These are phyloP conservation scores for Apotomis capreana DNA, from an alignment of 2,888 invertebrate species.

Conservation along the genomic window DNA sequence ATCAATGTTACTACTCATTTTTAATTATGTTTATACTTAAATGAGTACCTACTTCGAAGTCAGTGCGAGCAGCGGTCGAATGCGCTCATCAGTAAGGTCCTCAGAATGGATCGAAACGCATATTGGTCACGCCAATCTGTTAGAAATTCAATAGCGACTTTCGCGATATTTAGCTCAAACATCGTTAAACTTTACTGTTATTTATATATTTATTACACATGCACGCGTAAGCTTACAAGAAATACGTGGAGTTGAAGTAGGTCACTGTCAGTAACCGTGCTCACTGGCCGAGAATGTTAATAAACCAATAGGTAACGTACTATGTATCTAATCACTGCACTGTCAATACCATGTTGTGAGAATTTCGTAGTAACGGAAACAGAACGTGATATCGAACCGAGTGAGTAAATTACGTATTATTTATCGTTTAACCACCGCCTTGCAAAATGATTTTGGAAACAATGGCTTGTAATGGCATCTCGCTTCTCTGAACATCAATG, in stretches of 20 bases:
- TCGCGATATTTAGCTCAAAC: not conserved
- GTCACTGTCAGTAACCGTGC: slow-evolving; percentile 35
- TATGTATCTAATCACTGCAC: slow-evolving; percentile 39
- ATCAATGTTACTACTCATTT: too few species aligned
- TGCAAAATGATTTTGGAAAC: slow-evolving; percentile 71
- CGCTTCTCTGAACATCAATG: slow-evolving; percentile 68
- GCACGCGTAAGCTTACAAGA: slow-evolving; percentile 10
- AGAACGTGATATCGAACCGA: slow-evolving; percentile 51
- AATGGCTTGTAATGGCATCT: slow-evolving; percentile 73
- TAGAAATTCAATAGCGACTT: not conserved
- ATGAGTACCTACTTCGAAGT: too few species aligned
- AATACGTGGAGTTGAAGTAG: slow-evolving; percentile 27
- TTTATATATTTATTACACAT: slow-evolving; percentile 12
- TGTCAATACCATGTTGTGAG: slow-evolving; percentile 43
- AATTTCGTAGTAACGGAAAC: slow-evolving; percentile 42
- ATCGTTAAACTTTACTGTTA: slow-evolving; percentile 11
- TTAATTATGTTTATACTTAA: too few species aligned
- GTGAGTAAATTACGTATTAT: slow-evolving; percentile 48
- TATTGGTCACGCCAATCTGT: not conserved
- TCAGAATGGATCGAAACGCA: not conserved
- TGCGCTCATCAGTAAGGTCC: too few species aligned
- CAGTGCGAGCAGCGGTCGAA: too few species aligned
- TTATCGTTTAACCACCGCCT: slow-evolving; percentile 60
- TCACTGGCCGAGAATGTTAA: slow-evolving; percentile 34
- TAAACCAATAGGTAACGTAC: slow-evolving; percentile 19